Percentiles rank a stretch among this genome's conserved stretches.
Conservation (phyloP, 2,797 vertebrate species). For the Tympanoctomys barrerae region DNA sequence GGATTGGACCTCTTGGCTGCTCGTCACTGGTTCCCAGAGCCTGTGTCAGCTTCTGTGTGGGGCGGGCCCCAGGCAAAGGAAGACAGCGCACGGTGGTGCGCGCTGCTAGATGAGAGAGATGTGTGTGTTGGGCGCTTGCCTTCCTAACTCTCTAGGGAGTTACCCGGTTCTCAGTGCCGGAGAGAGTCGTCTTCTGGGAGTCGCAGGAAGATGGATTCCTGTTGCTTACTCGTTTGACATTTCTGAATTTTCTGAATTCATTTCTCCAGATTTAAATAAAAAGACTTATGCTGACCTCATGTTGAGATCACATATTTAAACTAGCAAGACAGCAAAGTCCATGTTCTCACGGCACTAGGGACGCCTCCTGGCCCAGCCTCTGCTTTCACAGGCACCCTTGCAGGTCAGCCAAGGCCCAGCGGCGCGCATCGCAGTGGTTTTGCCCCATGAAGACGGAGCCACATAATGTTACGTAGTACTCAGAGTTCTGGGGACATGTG, state of each 20-base stretch:
- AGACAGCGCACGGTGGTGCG: not conserved
- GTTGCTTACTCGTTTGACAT: slow-evolving; percentile 13
- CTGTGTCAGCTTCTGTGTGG: not conserved
- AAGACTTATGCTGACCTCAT: not conserved
- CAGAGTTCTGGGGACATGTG: not conserved
- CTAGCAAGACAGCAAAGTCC: not conserved
- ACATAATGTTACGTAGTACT: not conserved
- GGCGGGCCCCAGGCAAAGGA: not conserved
- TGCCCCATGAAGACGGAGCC: not conserved
- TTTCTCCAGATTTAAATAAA: slow-evolving; percentile 67
- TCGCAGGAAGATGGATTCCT: not conserved
- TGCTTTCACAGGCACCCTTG: not conserved
- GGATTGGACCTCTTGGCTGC: not conserved
- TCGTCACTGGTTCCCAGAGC: not conserved
- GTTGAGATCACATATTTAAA: slow-evolving; percentile 46
- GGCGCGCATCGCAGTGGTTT: too few species aligned
- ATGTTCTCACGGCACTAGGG: not conserved
- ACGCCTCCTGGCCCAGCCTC: not conserved
- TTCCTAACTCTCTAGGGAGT: slow-evolving; percentile 28
- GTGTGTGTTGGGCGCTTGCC: slow-evolving; percentile 19
- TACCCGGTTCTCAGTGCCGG: slow-evolving; percentile 44
- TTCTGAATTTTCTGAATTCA: slow-evolving; percentile 38
- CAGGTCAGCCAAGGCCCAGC: not conserved
- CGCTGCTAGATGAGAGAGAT: not conserved
- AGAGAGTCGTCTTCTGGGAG: not conserved